These are phyloP conservation scores for Naja naja DNA, from an alignment of 2,113 vertebrate species.

Conservation along the genomic window DNA sequence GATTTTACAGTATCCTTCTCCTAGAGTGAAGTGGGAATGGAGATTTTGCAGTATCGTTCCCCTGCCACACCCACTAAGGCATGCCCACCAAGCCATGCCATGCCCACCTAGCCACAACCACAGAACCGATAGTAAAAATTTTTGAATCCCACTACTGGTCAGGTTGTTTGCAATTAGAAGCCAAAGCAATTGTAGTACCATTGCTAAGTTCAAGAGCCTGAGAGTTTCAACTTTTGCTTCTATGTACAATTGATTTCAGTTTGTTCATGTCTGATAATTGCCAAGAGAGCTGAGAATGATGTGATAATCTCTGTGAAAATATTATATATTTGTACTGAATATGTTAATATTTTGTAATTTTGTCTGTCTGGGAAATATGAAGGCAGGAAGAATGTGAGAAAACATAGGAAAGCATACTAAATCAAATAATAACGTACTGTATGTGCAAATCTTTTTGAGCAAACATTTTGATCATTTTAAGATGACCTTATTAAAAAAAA, in stretches of 20 bases:
- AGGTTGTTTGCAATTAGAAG: not conserved
- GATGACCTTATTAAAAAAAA: not conserved
- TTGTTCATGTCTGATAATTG: not conserved
- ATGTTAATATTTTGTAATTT: not conserved
- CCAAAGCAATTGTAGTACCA: not conserved
- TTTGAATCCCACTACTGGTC: too few relatives aligned
- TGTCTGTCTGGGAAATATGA: constrained; percentile 1
- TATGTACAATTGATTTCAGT: constrained; percentile 5
- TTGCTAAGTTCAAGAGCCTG: not conserved
- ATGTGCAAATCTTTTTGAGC: not conserved
- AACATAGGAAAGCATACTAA: not conserved
- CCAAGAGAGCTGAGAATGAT: not conserved
- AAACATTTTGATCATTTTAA: not conserved
- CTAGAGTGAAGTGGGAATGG: too few relatives aligned
- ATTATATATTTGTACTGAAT: not conserved
- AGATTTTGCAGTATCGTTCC: too few relatives aligned
- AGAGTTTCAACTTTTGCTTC: not conserved
- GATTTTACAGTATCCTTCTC: too few relatives aligned
- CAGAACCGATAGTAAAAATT: too few relatives aligned
- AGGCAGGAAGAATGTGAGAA: not conserved
- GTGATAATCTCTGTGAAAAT: not conserved
- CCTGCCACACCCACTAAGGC: too few relatives aligned
- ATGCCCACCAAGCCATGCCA: too few relatives aligned
- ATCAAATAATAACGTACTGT: not conserved
- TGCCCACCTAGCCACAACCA: too few relatives aligned